Conservation (phyloP, 2,888 invertebrate genomes). For the Lapara coniferarum region DNA sequence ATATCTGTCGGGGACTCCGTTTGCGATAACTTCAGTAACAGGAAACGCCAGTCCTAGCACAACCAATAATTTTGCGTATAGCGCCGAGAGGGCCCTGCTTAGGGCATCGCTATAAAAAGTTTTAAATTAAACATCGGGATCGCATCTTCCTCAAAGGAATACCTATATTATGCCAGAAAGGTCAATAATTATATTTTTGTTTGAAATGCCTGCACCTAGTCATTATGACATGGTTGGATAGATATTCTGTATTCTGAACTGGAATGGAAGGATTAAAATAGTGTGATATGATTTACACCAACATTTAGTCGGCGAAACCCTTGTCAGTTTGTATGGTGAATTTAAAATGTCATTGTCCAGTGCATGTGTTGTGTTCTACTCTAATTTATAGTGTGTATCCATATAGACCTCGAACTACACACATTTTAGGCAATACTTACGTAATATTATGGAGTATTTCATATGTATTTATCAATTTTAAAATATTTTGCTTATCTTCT, state of each 20-base stretch:
- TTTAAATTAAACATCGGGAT: conserved; percentile 32
- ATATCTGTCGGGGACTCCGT: conserved; percentile 88
- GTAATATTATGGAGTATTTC: too few species aligned
- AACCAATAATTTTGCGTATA: conserved; percentile 93
- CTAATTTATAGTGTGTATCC: conserved; percentile 2
- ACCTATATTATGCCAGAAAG: not conserved
- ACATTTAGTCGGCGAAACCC: not conserved
- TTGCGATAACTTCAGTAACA: conserved; percentile 92
- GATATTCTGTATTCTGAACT: too few species aligned
- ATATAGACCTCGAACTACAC: too few species aligned
- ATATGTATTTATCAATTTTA: too few species aligned
- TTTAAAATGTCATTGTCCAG: not conserved
- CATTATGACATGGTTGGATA: not conserved
- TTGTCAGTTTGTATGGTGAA: not conserved
- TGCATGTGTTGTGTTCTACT: not conserved
- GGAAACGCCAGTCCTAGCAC: conserved; percentile 94
- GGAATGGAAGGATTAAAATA: too few species aligned
- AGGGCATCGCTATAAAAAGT: conserved; percentile 85
- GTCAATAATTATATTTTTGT: not conserved
- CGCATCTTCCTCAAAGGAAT: not conserved
- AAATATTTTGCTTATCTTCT: too few species aligned
- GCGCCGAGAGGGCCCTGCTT: conserved; percentile 89
- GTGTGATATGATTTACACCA: too few species aligned
- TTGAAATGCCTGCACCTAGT: not conserved
- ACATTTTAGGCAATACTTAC: too few species aligned